These are phyloP conservation scores for Aplocera efformata DNA, from an alignment of 2,888 invertebrate genomes.

Conservation along the genomic window DNA sequence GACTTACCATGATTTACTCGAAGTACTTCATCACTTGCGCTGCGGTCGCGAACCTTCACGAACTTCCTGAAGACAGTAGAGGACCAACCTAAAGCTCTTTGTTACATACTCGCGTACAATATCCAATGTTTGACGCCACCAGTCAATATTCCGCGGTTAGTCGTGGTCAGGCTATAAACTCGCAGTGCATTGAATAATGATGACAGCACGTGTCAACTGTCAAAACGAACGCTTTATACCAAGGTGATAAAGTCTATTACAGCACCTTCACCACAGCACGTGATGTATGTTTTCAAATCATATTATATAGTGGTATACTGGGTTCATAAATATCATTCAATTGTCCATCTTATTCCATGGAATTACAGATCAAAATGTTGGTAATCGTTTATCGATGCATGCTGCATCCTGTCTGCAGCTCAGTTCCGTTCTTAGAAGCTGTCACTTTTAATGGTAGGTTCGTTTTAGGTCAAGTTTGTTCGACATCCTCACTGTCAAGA, in stretches of 20 bases:
- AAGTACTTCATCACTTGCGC: no score
- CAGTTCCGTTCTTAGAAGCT: conserved; percentile 14
- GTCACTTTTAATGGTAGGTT: conserved; percentile 15
- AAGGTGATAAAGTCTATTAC: conserved; percentile 2
- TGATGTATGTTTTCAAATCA: conserved; percentile 5
- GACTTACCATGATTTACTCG: no score
- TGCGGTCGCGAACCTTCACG: no score
- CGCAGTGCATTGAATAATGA: conserved; percentile 38
- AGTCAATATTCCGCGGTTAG: conserved; percentile 11
- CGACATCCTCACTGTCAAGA: not conserved
- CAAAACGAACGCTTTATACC: conserved; percentile 2
- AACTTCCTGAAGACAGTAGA: no score
- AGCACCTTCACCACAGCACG: not conserved
- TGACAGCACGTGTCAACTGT: conserved; percentile 23
- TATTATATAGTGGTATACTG: conserved; percentile 8
- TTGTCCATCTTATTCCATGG: not conserved
- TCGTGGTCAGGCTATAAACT: conserved; percentile 14
- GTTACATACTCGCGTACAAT: conserved; percentile 6
- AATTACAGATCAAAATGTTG: conserved; percentile 1
- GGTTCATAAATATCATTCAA: not conserved
- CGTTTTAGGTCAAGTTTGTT: conserved; percentile 12
- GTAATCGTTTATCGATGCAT: no score
- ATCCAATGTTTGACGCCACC: conserved; percentile 14
- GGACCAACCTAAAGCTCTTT: not conserved
- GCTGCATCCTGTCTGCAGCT: conserved; percentile 10